Evolutionary conservation across 2,888 invertebrate species (phyloP), one percentile per base, ranked within the genome.

Genomic region (Synanthedon tipuliformis): DNA sequence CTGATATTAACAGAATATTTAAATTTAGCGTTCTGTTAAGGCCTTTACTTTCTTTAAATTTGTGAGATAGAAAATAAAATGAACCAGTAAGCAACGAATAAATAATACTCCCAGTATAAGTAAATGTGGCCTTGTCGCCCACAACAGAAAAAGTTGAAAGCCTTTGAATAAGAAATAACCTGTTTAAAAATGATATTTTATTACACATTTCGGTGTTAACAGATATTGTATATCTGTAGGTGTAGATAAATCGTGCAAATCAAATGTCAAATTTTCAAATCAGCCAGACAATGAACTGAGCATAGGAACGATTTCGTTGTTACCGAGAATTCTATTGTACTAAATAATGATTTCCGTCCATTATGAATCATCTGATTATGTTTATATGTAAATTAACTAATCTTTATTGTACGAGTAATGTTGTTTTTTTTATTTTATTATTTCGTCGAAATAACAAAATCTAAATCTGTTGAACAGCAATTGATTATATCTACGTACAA

Each of bases 291-390:
- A 45, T n/a, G 45, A 15, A 15, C 45, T 2, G 15, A 45, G 45
- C 45, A 15, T 45, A n/a, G 13, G 8, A 13, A 45, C 45, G 11
- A 45, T 45, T 45, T 45, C 15, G 45, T 12, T 15, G 45, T 13
- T 45, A 51, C 70, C 69, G 59, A 69, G 71, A 76, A 79, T 71
- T 68, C 71, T 74, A 76, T 80, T 77, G 78, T 75, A 68, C 67
- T 63, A 67, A 70, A 75, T 71, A 71, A 72, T 69, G 71, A 68
- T 75, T 77, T 85, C 85, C 84, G 81, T 66, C 72, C 80, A 78
- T 82, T 82, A n/a, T n/a, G 70, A 75, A 68, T 73, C 71, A 68
- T 73, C 69, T 71, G 67, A 70, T 73, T 65, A 34, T 45, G 45
- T 45, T 34, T 34, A 34, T 10, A 34, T 34, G 34, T 34, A 34